Evolutionary conservation across 2,888 invertebrate species (phyloP).

Genomic region (Ctena decussata): DNA sequence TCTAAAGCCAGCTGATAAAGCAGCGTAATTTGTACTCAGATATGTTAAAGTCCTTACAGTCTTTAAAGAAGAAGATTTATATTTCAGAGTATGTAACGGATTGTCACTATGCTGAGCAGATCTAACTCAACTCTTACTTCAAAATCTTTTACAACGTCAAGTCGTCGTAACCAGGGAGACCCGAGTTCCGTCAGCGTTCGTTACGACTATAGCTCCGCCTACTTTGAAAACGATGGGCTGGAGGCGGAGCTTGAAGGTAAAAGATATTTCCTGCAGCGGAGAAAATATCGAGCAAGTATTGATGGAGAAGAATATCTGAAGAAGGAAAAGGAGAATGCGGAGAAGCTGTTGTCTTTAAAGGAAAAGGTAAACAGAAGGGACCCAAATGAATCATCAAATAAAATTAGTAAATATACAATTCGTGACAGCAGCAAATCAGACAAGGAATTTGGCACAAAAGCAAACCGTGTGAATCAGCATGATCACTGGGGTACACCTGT

Average conservation of each 20-base stretch:
- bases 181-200: conserved; percentile 38
- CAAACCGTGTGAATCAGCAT: not conserved
- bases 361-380: conserved; percentile 62
- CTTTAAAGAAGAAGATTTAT: too few relatives aligned
- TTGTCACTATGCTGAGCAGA: not conserved
- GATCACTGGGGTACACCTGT: conserved; percentile 26
- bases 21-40: too few relatives aligned
- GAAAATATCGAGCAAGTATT: conserved; percentile 47
- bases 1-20: too few relatives aligned
- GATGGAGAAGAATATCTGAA: conserved; percentile 61
- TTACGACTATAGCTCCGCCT: conserved; percentile 67
- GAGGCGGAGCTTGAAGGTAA: conserved; percentile 54
- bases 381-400: conserved; percentile 46
- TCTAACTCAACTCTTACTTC: not conserved
- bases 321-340: conserved; percentile 60
- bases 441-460: not conserved
- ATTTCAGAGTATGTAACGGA: too few relatives aligned
- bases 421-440: too few relatives aligned
- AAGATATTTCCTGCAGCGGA: conserved; percentile 40
- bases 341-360: conserved; percentile 62
- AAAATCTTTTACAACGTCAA: not conserved
- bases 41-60: too few relatives aligned
- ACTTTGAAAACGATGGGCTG: conserved; percentile 64
- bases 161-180: conserved; percentile 4
- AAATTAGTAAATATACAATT: not conserved